Evolutionary conservation across 2,888 invertebrate species (phyloP).

Genomic region (Chaetogeoica ovagalla): DNA sequence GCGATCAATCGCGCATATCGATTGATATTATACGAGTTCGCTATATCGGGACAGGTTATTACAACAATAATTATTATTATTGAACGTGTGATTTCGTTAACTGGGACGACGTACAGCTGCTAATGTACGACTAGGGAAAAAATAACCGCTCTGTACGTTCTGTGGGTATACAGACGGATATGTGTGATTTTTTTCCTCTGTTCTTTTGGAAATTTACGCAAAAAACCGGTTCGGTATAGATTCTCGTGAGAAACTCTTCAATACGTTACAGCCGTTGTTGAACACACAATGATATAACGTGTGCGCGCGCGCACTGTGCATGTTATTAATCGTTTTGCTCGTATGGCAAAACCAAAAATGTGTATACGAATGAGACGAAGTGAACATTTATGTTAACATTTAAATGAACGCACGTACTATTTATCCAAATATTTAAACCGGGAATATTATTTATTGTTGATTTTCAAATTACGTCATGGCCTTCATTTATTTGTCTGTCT

Average conservation of each 20-base stretch:
- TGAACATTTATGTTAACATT: no score
- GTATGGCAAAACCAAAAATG: no score
- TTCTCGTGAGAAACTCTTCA: slow-evolving; percentile 39
- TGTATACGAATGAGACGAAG: background rate
- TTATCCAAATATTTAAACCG: background rate
- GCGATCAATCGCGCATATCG: no score
- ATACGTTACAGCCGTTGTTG: background rate
- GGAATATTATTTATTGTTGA: slow-evolving; percentile 3
- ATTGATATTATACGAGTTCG: background rate
- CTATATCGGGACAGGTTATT: background rate
- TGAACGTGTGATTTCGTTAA: slow-evolving; percentile 46
- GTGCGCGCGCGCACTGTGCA: background rate
- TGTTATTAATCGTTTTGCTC: slow-evolving; percentile 17
- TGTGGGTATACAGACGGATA: slow-evolving; percentile 22
- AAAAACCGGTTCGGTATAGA: slow-evolving; percentile 40
- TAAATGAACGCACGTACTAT: background rate
- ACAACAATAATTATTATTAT: background rate
- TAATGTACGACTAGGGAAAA: slow-evolving; percentile 33
- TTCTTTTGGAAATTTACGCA: slow-evolving; percentile 44
- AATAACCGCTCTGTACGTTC: slow-evolving; percentile 3
- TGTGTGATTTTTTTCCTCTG: slow-evolving; percentile 8
- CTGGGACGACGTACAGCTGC: slow-evolving; percentile 48
- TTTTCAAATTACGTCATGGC: slow-evolving; percentile 4
- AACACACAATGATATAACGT: slow-evolving; percentile 6
- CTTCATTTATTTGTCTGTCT: background rate